Percentiles rank a stretch among this genome's conserved stretches.
These are phyloP conservation scores for Ectobius pallidus DNA, from an alignment of 2,888 invertebrate genomes.

Conservation along the genomic window DNA sequence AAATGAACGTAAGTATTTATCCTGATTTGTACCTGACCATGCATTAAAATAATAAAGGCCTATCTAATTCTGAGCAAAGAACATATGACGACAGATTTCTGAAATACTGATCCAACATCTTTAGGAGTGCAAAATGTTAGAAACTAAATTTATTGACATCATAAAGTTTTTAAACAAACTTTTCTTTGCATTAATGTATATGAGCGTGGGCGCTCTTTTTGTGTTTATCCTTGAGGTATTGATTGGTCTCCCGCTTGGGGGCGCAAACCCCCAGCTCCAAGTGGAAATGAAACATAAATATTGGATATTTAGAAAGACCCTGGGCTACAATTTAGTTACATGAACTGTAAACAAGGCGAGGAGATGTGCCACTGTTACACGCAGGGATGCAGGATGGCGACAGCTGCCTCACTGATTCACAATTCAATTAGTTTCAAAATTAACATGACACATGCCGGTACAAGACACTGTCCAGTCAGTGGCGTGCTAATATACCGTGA, in stretches of 20 bases:
- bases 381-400: slow-evolving; percentile 7
- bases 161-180: too few species aligned
- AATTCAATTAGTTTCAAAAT: slow-evolving; percentile 40
- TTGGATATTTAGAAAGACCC: not conserved
- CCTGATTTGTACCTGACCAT: too few species aligned
- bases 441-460: slow-evolving; percentile 35
- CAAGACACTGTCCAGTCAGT: slow-evolving; percentile 18
- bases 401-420: slow-evolving; percentile 32
- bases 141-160: too few species aligned
- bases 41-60: too few species aligned
- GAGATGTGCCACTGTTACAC: not conserved
- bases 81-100: too few species aligned
- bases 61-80: too few species aligned
- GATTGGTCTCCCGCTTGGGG: not conserved
- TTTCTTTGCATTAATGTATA: too few species aligned
- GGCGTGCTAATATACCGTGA: not conserved
- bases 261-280: not conserved
- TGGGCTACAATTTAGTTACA: not conserved
- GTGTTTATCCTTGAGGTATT: too few species aligned
- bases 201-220: too few species aligned
- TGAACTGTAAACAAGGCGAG: slow-evolving; percentile 8
- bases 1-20: too few species aligned
- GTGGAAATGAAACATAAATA: slow-evolving; percentile 2
- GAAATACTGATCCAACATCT: too few species aligned
- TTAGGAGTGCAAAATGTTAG: too few species aligned